Evolutionary conservation across 2,888 invertebrate species (phyloP).

Genomic region (Cephonodes hylas): DNA sequence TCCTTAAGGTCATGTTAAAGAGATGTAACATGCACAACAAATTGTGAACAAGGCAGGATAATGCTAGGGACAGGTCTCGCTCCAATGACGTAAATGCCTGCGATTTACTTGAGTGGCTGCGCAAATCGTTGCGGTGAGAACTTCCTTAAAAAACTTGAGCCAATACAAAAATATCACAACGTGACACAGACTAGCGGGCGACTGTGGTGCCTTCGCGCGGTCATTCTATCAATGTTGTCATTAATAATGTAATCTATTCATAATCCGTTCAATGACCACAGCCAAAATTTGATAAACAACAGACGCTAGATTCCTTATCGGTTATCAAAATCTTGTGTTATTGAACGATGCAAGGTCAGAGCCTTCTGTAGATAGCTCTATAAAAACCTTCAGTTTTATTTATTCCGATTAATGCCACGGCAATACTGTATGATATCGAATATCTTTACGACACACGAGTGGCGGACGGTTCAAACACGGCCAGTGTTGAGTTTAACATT

Average conservation of each 20-base stretch:
- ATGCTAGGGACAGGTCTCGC: conserved; percentile 19
- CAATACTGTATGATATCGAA: conserved; percentile 68
- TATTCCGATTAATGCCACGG: conserved; percentile 68
- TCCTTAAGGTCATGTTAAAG: background rate
- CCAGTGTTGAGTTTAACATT: conserved; percentile 46
- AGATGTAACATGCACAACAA: background rate
- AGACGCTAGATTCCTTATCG: conserved; percentile 66
- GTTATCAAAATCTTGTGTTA: conserved; percentile 64
- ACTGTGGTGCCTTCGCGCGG: too few relatives aligned
- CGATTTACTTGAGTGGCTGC: conserved; percentile 26
- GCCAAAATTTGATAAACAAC: conserved; percentile 48
- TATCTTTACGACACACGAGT: conserved; percentile 68
- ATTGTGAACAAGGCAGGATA: background rate
- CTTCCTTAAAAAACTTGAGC: conserved; percentile 14
- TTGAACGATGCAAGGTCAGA: conserved; percentile 75
- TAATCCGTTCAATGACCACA: conserved; percentile 32
- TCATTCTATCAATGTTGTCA: background rate
- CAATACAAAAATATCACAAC: background rate
- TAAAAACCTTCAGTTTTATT: conserved; percentile 76
- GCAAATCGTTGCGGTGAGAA: conserved; percentile 20
- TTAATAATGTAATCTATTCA: background rate
- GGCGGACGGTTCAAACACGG: conserved; percentile 49
- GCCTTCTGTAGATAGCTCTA: conserved; percentile 67
- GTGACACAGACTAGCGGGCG: background rate
- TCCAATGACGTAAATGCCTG: conserved; percentile 34